These are phyloP conservation scores for Ernsta delagoae DNA, from an alignment of 2,888 invertebrate species.

Conservation along the genomic window DNA sequence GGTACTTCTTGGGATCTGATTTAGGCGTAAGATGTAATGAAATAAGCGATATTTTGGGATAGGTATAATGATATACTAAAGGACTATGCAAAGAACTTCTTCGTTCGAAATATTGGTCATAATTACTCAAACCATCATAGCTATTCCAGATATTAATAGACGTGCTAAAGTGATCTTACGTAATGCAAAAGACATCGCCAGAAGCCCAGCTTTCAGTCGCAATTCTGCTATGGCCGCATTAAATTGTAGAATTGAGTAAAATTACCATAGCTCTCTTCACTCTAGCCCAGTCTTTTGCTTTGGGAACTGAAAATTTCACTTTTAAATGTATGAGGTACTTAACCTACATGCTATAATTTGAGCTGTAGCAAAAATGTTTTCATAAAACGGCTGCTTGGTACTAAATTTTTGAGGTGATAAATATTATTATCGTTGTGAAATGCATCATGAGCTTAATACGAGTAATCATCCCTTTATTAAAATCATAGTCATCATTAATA, in stretches of 20 bases:
- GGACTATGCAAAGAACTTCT: no score
- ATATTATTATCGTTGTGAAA: not conserved
- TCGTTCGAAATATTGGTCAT: no score
- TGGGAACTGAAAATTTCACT: constrained; percentile 20
- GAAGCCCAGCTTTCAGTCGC: constrained; percentile 14
- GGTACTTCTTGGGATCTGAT: no score
- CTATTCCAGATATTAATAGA: not conserved
- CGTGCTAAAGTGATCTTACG: constrained; percentile 6
- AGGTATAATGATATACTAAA: no score
- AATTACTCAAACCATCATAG: no score
- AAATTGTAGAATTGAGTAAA: constrained; percentile 26
- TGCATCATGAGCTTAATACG: not conserved
- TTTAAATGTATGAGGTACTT: constrained; percentile 29
- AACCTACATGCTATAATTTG: constrained; percentile 25
- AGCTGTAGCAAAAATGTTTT: constrained; percentile 18
- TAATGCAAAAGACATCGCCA: constrained; percentile 10
- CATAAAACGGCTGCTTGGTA: not conserved
- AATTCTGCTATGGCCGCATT: constrained; percentile 12
- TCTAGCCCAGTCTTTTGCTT: constrained; percentile 18
- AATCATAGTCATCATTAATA: no score
- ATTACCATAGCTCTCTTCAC: constrained; percentile 30
- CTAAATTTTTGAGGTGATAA: not conserved
- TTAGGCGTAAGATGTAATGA: no score
- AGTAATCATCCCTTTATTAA: no score
- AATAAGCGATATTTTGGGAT: no score